Conservation (phyloP, 2,113 vertebrate genomes). For the Rhinichthys klamathensis region DNA sequence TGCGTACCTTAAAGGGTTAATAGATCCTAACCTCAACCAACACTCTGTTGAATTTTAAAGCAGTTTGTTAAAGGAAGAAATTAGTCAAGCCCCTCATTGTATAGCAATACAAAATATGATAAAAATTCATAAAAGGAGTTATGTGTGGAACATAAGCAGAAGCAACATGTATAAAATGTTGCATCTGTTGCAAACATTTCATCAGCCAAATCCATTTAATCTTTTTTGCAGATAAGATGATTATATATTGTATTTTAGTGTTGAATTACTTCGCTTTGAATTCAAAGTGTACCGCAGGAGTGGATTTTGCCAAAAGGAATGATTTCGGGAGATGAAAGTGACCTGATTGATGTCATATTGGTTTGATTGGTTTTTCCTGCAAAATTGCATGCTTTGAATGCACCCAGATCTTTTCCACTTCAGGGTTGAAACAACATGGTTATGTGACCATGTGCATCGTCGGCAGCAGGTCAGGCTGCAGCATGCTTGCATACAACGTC, state of each 20-base stretch:
- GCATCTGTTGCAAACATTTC: neutral
- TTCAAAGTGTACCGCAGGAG: neutral
- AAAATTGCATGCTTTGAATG: slow-evolving; percentile 29
- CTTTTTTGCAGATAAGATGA: slow-evolving; percentile 24
- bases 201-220: slow-evolving; percentile 3
- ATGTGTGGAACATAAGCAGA: neutral
- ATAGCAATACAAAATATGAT: neutral
- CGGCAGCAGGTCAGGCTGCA: no score
- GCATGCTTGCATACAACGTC: no score
- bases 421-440: no score
- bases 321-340: slow-evolving; percentile 27
- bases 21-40: slow-evolving; percentile 7
- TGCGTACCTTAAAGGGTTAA: no score
- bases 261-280: neutral
- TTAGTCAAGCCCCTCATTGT: neutral
- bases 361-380: slow-evolving; percentile 28
- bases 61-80: neutral
- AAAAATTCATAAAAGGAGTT: neutral
- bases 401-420: neutral
- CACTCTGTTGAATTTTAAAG: neutral
- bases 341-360: slow-evolving; percentile 35
- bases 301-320: slow-evolving; percentile 33
- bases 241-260: slow-evolving; percentile 2
- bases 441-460: no score
- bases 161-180: slow-evolving; percentile 11